Evolutionary conservation across 2,113 vertebrate genomes (phyloP).

Genomic region (Eptesicus fuscus): DNA sequence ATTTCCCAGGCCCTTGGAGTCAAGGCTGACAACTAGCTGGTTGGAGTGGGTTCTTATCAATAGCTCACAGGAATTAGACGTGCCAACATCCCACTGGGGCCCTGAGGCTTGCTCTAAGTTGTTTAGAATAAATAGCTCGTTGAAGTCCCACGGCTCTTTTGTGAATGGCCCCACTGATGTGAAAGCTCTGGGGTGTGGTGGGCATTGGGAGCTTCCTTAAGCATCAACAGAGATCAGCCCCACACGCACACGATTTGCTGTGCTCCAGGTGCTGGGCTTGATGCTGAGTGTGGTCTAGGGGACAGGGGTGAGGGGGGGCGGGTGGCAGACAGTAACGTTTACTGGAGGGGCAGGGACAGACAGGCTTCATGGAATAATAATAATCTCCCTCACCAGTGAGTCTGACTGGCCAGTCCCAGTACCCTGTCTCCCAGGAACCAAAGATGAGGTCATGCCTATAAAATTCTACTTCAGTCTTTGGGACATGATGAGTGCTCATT

Average conservation of each 20-base stretch:
- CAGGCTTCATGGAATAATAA: background rate
- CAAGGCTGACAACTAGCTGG: constrained; percentile 81
- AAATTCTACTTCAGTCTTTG: background rate
- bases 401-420: background rate
- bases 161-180: constrained; percentile 30
- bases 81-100: constrained; percentile 82
- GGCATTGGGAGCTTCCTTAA: background rate
- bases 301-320: fast-evolving
- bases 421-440: background rate
- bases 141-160: constrained; percentile 52
- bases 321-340: background rate
- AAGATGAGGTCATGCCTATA: background rate
- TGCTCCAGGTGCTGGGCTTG: fast-evolving
- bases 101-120: constrained; percentile 73
- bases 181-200: background rate
- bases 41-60: constrained; percentile 83
- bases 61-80: constrained; percentile 82
- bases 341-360: background rate
- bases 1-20: constrained; percentile 81
- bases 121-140: constrained; percentile 81
- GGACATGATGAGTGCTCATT: background rate
- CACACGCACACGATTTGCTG: background rate
- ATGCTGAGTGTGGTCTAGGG: background rate
- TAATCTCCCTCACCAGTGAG: background rate
- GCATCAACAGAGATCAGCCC: background rate